phyloP scores from a whole-genome alignment of 2,797 vertebrate genomes.

The Argyrosomus regius region DNA sequence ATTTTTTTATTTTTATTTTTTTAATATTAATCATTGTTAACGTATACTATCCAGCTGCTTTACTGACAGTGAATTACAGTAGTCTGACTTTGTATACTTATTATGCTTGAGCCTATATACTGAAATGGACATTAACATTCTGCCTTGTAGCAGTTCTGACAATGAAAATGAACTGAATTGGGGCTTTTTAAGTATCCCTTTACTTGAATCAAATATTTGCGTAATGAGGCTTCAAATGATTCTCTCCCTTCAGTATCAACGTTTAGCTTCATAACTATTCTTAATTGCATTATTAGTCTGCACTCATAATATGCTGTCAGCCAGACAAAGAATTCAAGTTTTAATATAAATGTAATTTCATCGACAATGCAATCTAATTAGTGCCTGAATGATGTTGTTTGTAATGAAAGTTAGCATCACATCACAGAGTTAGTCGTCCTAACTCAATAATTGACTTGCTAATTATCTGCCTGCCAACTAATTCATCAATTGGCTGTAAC shows the following conservation, averaged over 20 bases:
- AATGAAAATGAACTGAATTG: conserved; percentile 27
- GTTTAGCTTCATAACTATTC: conserved; percentile 36
- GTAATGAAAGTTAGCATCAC: conserved; percentile 53
- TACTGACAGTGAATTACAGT: conserved; percentile 34
- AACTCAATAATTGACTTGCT: conserved; percentile 12
- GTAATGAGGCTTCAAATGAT: conserved; percentile 47
- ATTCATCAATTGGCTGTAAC: conserved; percentile 35
- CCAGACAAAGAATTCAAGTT: conserved; percentile 40
- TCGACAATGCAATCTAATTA: conserved; percentile 57
- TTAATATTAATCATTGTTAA: neutral
- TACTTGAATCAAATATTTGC: conserved; percentile 39
- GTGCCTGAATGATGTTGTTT: conserved; percentile 41
- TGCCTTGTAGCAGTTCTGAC: conserved; percentile 13
- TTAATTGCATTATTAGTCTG: conserved; percentile 55
- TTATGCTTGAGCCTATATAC: conserved; percentile 7
- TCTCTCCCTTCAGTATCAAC: conserved; percentile 33
- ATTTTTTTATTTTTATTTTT: neutral
- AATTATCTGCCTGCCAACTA: conserved; percentile 38
- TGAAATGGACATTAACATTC: conserved; percentile 39
- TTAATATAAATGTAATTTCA: conserved; percentile 38
- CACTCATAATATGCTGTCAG: conserved; percentile 40
- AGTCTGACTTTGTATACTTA: conserved; percentile 1
- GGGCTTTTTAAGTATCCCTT: conserved; percentile 38
- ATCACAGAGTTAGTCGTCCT: conserved; percentile 33
- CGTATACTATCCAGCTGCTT: neutral